These are phyloP conservation scores for Rotaria socialis DNA, from an alignment of 2,888 invertebrate species.

Conservation along the genomic window DNA sequence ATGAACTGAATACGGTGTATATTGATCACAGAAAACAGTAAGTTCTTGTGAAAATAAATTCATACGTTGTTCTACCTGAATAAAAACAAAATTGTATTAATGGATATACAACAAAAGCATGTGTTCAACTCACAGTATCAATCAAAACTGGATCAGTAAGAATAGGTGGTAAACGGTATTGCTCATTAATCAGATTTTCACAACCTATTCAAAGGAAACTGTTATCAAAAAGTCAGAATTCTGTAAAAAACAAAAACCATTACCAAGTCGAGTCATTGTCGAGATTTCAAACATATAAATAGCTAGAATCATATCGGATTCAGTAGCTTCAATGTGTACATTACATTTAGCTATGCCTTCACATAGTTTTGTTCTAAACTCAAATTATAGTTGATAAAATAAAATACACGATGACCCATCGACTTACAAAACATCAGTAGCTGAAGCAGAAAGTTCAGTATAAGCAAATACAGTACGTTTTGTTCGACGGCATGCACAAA, in stretches of 20 bases:
- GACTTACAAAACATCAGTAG: neutral
- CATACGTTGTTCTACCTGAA: slow-evolving; percentile 24
- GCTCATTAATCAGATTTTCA: neutral
- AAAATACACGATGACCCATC: neutral
- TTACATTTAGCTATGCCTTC: slow-evolving; percentile 23
- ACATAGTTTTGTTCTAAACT: slow-evolving; percentile 7
- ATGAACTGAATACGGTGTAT: neutral
- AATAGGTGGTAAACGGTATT: slow-evolving; percentile 17
- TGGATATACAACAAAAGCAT: neutral
- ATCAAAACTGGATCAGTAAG: neutral
- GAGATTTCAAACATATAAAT: slow-evolving; percentile 30
- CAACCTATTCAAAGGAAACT: neutral
- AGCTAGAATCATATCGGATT: neutral
- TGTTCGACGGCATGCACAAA: slow-evolving; percentile 34
- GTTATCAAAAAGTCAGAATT: too few species aligned
- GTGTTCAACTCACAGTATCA: neutral
- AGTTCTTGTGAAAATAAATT: neutral
- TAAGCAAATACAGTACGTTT: neutral
- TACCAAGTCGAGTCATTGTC: slow-evolving; percentile 12
- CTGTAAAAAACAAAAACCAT: too few species aligned
- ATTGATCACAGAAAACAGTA: neutral
- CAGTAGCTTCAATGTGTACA: slow-evolving; percentile 1
- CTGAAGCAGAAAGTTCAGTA: neutral
- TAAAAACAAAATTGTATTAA: neutral
- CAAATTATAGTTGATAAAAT: neutral